Evolutionary conservation across 1,140 invertebrate genomes (phyloP), one percentile per base, ranked within the genome.

Genomic region (Ceratina japonica): DNA sequence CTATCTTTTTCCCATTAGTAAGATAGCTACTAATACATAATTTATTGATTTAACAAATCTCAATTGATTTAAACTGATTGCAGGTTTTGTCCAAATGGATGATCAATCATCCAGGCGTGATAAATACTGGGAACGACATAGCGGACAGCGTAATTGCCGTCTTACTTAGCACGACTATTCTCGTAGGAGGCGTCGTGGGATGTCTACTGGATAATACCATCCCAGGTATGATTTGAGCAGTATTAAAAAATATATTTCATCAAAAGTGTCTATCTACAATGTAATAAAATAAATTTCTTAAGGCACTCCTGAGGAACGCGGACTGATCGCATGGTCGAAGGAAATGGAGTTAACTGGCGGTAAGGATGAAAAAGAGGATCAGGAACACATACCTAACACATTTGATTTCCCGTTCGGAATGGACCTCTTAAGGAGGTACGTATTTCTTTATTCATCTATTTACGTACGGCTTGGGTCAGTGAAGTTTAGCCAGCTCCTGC

Each of bases 151-250:
- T 97, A 0, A 87, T 97, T 12, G 95, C 95, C 1, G 97, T 98
- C 18, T 90, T 98, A 58, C 92, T 98, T 20, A 96, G 96, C 22
- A 98, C 97, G 0, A 96, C 95, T 22, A 98, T 98, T 89, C 94
- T 98, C 65, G 95, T 98, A 2, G 97, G 96, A 0, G 97, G 97
- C 2, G 83, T 96, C 2, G 82, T 96, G 0, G 97, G 97, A 1
- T 97, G 96, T 87, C 79, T 98, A 22, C 89, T 98, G 71, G 97
- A 98, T 89, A 97, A 98, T 88, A 91, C 96, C 1, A 95, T 98
- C 81, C 97, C 97, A 87, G 97, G 97, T 97, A 93, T 0, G n/a
- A 16, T 49, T 69, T n/a, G 18, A 54, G 18, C 16, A 24, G n/a
- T 66, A 13, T 18, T 54, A 37, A 22, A 44, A 7, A 13, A n/a